Evolutionary conservation across 1,140 invertebrate genomes (phyloP), one percentile per base, ranked within the genome.

Genomic region (Gerris buenoi): DNA sequence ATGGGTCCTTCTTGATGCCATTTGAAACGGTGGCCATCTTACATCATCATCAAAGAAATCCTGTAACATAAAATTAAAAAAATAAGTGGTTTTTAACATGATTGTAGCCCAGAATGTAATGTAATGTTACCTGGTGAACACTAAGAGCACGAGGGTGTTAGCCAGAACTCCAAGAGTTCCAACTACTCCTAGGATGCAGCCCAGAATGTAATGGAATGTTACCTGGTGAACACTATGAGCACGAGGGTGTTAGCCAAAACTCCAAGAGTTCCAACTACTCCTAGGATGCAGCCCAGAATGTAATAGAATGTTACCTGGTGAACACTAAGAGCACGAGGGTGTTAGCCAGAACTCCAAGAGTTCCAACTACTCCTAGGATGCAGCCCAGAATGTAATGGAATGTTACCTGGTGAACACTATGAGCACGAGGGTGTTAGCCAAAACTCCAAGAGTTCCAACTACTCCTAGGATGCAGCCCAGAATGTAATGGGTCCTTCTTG

Each of bases 81-180:
- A n/a, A n/a, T n/a, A n/a, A n/a, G n/a, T n/a, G n/a, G n/a, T n/a
- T n/a, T n/a, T n/a, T n/a, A n/a, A n/a, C n/a, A n/a, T n/a, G n/a
- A n/a, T n/a, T n/a, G n/a, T n/a, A n/a, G n/a, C n/a, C n/a, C n/a
- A n/a, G n/a, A n/a, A n/a, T n/a, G n/a, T n/a, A n/a, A n/a, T n/a
- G n/a, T n/a, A n/a, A n/a, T n/a, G n/a, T 72, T 71, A 78, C 76
- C 73, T 74, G 56, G 73, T 73, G 63, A 76, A 78, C 18, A 78
- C 74, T 63, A 76, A 68, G 2, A 78, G 71, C 10, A 78, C 75
- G 27, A 77, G 72, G 27, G 74, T 73, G 67, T 78, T 78, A 14
- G 74, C 76, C 14, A 75, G 29, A 26, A 69, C 65, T 5, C 76
- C 76, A 18, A 72, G 58, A 14, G 71, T 66, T 25, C 76, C 76